Evolutionary conservation across 1,140 invertebrate species (phyloP).

Genomic region (Zaprionus taronus): DNA sequence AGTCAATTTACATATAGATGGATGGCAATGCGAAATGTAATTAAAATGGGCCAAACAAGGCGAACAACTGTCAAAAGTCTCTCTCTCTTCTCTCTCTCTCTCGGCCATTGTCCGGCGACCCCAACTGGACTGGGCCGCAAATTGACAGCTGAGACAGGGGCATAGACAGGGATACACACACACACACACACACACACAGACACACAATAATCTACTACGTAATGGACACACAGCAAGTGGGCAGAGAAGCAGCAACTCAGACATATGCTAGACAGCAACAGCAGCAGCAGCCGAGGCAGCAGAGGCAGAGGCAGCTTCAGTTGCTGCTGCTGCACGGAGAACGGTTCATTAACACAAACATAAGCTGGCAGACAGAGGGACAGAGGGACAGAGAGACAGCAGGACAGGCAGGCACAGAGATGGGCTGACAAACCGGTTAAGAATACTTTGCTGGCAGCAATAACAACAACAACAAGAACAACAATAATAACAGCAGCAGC

Average conservation of each 20-base stretch:
- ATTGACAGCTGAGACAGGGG: slow-evolving; percentile 63
- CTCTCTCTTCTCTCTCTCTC: neutral
- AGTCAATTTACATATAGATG: slow-evolving; percentile 56
- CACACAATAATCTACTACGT: slow-evolving; percentile 78
- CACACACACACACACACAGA: slow-evolving; percentile 67
- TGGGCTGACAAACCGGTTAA: slow-evolving; percentile 14
- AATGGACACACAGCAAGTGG: slow-evolving; percentile 65
- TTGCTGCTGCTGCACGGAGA: slow-evolving; percentile 49
- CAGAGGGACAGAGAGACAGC: neutral
- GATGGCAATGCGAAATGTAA: slow-evolving; percentile 56
- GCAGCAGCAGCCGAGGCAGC: neutral
- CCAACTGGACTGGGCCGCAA: slow-evolving; percentile 29
- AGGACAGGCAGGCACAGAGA: neutral
- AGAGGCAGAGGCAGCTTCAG: slow-evolving; percentile 23
- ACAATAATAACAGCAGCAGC: no score
- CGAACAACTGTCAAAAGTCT: slow-evolving; percentile 75
- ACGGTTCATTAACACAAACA: slow-evolving; percentile 81
- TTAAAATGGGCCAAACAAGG: slow-evolving; percentile 67
- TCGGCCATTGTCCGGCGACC: slow-evolving; percentile 35
- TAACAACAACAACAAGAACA: slow-evolving; percentile 14
- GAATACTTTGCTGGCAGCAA: slow-evolving; percentile 18
- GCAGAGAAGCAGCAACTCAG: slow-evolving; percentile 9
- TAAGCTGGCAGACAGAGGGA: slow-evolving; percentile 62
- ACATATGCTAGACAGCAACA: slow-evolving; percentile 64
- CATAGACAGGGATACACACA: slow-evolving; percentile 59